A percentile compares a stretch with the other conserved stretches of the same genome.
Conservation (phyloP, 2,113 vertebrate species). For the Cinclus cinclus region DNA sequence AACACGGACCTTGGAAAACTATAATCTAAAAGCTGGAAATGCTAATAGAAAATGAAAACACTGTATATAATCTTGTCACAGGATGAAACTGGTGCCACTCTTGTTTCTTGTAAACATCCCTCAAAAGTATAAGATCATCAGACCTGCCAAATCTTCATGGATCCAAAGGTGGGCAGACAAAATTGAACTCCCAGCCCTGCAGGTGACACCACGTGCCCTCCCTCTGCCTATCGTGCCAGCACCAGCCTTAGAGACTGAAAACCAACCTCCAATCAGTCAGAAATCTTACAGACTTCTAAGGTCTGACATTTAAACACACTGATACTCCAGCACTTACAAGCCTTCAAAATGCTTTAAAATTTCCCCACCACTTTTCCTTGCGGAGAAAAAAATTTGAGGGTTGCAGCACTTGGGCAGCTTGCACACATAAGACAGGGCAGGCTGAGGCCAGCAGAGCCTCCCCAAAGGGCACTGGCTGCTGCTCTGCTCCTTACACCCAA, state of each 20-base stretch:
- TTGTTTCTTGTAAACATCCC: background rate
- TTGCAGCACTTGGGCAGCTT: background rate
- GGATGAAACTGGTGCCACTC: background rate
- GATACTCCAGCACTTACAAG: background rate
- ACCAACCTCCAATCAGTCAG: background rate
- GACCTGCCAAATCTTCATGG: background rate
- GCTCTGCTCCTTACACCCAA: background rate
- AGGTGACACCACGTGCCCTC: accelerated
- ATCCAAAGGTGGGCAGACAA: background rate
- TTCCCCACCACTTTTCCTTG: background rate
- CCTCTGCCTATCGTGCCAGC: background rate
- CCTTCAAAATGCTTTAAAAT: background rate
- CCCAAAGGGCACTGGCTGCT: accelerated
- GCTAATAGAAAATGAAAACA: background rate
- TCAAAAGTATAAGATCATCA: background rate
- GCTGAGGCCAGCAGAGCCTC: background rate
- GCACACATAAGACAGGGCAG: background rate
- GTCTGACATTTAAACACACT: background rate
- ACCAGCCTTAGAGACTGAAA: background rate
- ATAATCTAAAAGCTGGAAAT: background rate
- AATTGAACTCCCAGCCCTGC: background rate
- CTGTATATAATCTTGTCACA: background rate
- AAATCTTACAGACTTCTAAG: background rate
- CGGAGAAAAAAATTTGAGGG: background rate
- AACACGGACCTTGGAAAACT: background rate